Conservation (phyloP, 2,888 invertebrate genomes). For the Calliphora vomitoria region DNA sequence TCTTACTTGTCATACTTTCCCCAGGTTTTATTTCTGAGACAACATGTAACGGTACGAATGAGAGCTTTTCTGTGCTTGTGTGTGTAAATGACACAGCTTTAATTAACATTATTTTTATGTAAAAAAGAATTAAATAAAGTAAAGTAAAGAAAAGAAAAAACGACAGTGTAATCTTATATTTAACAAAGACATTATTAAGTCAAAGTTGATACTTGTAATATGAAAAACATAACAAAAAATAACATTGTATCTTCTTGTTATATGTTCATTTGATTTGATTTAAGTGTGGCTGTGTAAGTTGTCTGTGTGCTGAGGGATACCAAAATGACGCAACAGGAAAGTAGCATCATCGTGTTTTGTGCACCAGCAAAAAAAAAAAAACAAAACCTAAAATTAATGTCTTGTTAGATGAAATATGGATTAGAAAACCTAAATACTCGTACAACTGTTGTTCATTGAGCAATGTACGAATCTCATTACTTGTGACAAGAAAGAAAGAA, state of each 20-base stretch:
- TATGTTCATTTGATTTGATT: not conserved
- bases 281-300: not conserved
- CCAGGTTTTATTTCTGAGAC: not conserved
- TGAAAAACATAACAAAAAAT: not conserved
- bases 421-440: constrained; percentile 7
- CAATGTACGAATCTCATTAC: no score
- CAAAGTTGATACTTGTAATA: constrained; percentile 51
- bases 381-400: constrained; percentile 47
- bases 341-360: constrained; percentile 33
- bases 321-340: constrained; percentile 28
- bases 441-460: not conserved
- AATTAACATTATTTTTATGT: constrained; percentile 64
- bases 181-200: constrained; percentile 68
- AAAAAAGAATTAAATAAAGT: constrained; percentile 1
- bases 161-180: constrained; percentile 54
- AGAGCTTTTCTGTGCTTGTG: not conserved
- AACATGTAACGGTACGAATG: not conserved
- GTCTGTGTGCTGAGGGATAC: not conserved
- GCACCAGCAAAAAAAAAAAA: no score
- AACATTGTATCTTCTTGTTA: not conserved
- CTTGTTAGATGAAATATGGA: constrained; percentile 43
- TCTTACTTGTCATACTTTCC: not conserved
- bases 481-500: not conserved
- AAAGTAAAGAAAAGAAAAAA: constrained; percentile 10
- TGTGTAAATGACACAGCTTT: constrained; percentile 48